Percentiles rank a stretch among this genome's conserved stretches.
Conservation (phyloP, 2,888 invertebrate species). For the Micropterix aruncella region DNA sequence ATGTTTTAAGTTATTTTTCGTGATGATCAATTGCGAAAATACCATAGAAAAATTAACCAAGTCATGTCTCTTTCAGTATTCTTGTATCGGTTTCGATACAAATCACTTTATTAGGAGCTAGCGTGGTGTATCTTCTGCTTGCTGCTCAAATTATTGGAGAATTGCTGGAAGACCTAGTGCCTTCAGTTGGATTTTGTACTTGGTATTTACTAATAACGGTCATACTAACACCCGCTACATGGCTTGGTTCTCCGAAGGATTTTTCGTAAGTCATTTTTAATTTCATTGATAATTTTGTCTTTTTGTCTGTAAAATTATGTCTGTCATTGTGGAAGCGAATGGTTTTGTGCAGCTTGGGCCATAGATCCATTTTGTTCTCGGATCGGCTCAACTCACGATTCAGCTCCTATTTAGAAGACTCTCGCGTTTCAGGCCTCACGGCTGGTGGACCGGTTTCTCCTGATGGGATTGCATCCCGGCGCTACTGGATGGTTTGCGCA, state of each 20-base stretch:
- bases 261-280: constrained; percentile 40
- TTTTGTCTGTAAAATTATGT: constrained; percentile 1
- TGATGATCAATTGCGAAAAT: too few species aligned
- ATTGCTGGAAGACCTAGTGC: constrained; percentile 31
- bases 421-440: too few species aligned
- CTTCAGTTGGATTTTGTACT: constrained; percentile 40
- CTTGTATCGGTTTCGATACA: constrained; percentile 46
- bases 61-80: constrained; percentile 19
- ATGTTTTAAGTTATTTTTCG: too few species aligned
- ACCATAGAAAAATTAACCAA: too few species aligned
- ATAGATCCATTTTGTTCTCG: too few species aligned
- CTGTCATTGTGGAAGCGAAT: too few species aligned
- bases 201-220: constrained; percentile 49
- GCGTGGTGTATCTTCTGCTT: constrained; percentile 50
- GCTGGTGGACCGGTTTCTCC: too few species aligned
- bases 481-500: too few species aligned
- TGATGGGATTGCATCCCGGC: too few species aligned
- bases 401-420: too few species aligned
- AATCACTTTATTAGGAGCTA: constrained; percentile 50
- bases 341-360: too few species aligned
- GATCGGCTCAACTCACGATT: too few species aligned
- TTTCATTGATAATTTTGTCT: background rate
- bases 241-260: constrained; percentile 57
- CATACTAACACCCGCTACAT: constrained; percentile 44
- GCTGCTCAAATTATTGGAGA: constrained; percentile 50